A percentile compares a stretch with the other conserved stretches of the same genome.
Evolutionary conservation across 2,888 invertebrate species (phyloP).

Genomic region (Creontiades dilutus): DNA sequence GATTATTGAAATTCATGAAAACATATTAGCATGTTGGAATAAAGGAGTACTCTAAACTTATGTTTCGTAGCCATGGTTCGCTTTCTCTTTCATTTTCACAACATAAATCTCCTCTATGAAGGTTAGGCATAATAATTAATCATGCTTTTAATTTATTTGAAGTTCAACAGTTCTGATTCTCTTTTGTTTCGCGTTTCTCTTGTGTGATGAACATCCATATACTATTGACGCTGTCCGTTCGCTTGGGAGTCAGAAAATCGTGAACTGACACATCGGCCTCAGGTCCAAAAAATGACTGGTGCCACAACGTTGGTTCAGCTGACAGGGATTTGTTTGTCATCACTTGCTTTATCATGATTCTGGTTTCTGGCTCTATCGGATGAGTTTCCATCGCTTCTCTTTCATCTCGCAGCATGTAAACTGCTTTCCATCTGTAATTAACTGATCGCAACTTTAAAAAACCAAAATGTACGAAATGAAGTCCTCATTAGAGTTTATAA

Average conservation of each 20-base stretch:
- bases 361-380: conserved; percentile 40
- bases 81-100: too few relatives aligned
- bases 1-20: too few relatives aligned
- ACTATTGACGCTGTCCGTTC: conserved; percentile 53
- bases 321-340: conserved; percentile 68
- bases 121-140: too few relatives aligned
- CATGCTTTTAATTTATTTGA: background rate
- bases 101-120: too few relatives aligned
- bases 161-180: background rate
- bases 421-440: conserved; percentile 60
- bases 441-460: too few relatives aligned
- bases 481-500: too few relatives aligned
- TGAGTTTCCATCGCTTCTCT: conserved; percentile 65
- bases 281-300: conserved; percentile 57
- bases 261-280: conserved; percentile 63
- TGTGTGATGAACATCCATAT: conserved; percentile 60
- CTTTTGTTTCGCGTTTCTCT: conserved; percentile 29
- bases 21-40: too few relatives aligned
- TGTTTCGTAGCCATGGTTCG: too few relatives aligned
- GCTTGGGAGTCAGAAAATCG: conserved; percentile 55
- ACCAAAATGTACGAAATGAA: too few relatives aligned
- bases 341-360: conserved; percentile 63
- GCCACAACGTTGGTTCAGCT: conserved; percentile 64
- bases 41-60: too few relatives aligned
- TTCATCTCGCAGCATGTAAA: conserved; percentile 74